phyloP scores from a whole-genome alignment of 64 coral and sea anemone species.

The Pocillopora verrucosa region DNA sequence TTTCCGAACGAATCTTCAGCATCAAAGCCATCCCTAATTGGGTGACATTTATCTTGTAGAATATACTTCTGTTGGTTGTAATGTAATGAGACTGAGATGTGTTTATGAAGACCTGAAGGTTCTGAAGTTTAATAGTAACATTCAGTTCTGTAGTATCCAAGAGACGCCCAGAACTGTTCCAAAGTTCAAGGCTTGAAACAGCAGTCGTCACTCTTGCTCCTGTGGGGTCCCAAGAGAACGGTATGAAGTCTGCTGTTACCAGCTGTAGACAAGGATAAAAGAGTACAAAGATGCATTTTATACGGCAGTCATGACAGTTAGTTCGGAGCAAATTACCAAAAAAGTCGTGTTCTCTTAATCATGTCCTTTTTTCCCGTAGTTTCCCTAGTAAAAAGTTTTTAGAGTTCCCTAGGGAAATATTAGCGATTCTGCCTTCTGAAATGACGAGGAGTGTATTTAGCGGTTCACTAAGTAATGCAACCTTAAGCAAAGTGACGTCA shows the following conservation, averaged over 20 bases:
- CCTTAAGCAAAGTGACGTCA: no score
- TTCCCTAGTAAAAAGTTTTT: no score
- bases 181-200: slow-evolving; percentile 23
- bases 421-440: no score
- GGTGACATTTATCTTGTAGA: slow-evolving; percentile 5
- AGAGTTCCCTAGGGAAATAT: no score
- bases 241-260: background rate
- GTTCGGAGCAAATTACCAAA: background rate
- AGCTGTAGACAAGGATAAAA: background rate
- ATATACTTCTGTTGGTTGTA: slow-evolving; percentile 9
- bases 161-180: background rate
- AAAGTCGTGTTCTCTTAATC: no score
- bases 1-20: slow-evolving; percentile 24
- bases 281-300: background rate
- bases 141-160: background rate
- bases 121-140: background rate
- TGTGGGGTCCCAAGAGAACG: background rate
- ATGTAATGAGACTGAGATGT: slow-evolving; percentile 6
- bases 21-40: background rate
- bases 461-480: no score
- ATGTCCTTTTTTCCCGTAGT: no score
- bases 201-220: slow-evolving; percentile 9
- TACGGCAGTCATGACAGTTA: no score
- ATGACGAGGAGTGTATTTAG: no score
- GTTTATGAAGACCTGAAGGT: background rate